Percentiles rank a stretch among this genome's conserved stretches.
Evolutionary conservation across 1,140 invertebrate genomes (phyloP).

Genomic region (Monochamus saltuarius): DNA sequence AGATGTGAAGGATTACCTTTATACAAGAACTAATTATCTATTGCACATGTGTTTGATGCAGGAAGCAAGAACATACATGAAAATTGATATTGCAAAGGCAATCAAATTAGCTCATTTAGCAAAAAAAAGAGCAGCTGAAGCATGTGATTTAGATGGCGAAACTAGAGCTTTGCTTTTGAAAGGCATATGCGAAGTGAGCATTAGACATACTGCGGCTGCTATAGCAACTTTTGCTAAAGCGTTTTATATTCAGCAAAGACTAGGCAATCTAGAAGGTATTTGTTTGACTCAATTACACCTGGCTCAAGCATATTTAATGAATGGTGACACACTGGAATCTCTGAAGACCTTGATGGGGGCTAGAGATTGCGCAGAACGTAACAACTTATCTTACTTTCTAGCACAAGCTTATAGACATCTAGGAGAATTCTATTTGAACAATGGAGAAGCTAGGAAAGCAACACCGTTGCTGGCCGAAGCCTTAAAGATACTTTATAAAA

Average conservation of each 20-base stretch:
- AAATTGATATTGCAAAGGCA: conserved; percentile 50
- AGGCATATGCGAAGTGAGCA: conserved; percentile 54
- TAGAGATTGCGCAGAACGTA: conserved; percentile 36
- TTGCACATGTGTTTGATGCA: conserved; percentile 54
- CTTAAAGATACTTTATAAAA: conserved; percentile 40
- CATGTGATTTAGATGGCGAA: conserved; percentile 50
- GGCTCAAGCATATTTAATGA: conserved; percentile 46
- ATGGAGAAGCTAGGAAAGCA: conserved; percentile 37
- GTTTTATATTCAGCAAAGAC: conserved; percentile 49
- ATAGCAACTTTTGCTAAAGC: conserved; percentile 54
- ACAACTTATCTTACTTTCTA: conserved; percentile 39
- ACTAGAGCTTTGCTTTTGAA: conserved; percentile 54
- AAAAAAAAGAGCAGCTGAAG: conserved; percentile 55
- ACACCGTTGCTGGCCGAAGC: conserved; percentile 42
- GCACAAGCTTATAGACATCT: conserved; percentile 44
- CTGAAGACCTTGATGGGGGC: conserved; percentile 36
- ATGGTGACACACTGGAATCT: conserved; percentile 33
- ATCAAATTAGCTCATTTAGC: conserved; percentile 54
- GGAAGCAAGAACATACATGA: conserved; percentile 46
- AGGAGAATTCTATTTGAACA: conserved; percentile 45
- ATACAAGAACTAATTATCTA: conserved; percentile 52
- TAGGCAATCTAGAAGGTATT: conserved; percentile 50
- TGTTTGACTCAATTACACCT: conserved; percentile 56
- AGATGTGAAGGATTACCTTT: conserved; percentile 48
- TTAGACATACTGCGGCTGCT: conserved; percentile 53